phyloP scores from a whole-genome alignment of 2,888 invertebrate species.

The Empis livida region DNA sequence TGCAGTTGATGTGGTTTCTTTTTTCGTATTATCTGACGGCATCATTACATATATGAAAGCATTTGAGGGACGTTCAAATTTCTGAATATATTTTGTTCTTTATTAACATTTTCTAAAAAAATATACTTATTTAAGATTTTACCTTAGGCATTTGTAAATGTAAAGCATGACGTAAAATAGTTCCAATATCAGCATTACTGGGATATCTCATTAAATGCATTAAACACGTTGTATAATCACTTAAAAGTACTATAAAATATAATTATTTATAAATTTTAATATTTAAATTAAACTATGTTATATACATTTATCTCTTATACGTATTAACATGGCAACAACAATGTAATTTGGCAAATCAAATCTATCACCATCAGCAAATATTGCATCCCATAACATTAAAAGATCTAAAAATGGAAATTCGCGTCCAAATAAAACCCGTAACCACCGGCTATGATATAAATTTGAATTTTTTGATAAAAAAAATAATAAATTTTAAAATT shows the following conservation, averaged over 20 bases:
- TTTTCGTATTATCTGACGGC: constrained; percentile 7
- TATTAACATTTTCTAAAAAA: not conserved
- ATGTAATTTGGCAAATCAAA: constrained; percentile 50
- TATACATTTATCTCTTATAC: constrained; percentile 56
- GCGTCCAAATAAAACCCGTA: constrained; percentile 67
- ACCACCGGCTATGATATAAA: constrained; percentile 56
- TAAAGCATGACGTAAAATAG: constrained; percentile 48
- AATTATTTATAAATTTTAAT: not conserved
- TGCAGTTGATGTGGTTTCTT: not conserved
- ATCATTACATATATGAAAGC: constrained; percentile 26
- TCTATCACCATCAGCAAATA: constrained; percentile 55
- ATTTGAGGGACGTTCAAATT: constrained; percentile 29
- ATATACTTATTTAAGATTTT: constrained; percentile 7
- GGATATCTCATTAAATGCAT: constrained; percentile 56
- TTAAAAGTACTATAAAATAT: constrained; percentile 39
- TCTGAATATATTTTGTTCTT: constrained; percentile 11
- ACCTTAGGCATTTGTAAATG: constrained; percentile 37
- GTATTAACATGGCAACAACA: constrained; percentile 63
- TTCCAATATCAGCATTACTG: constrained; percentile 45
- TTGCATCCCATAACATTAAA: constrained; percentile 68
- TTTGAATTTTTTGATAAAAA: not conserved
- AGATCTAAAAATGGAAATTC: constrained; percentile 70
- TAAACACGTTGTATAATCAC: constrained; percentile 52
- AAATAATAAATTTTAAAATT: constrained; percentile 4
- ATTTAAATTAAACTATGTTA: constrained; percentile 14